Percentiles rank a stretch among this genome's conserved stretches.
Conservation (phyloP, 2,797 vertebrate species). For the Percopsis omiscomaycus region DNA sequence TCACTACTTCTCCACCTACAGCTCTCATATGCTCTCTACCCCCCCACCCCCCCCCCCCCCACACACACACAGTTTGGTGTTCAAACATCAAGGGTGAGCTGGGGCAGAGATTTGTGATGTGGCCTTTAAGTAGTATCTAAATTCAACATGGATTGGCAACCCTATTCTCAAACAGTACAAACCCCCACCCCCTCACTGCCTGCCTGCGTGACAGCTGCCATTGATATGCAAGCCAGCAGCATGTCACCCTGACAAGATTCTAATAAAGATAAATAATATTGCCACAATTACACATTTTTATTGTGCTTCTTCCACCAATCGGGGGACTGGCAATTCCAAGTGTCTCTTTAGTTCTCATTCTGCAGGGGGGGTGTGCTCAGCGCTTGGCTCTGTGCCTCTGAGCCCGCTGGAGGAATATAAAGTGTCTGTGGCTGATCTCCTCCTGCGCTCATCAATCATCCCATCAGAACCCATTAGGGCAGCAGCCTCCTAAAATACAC, state of each 20-base stretch:
- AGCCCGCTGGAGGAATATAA: conserved; percentile 75
- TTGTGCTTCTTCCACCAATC: conserved; percentile 70
- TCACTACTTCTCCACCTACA: too few species aligned
- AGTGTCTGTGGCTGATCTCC: conserved; percentile 75
- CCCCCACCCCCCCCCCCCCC: too few species aligned
- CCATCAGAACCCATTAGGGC: conserved; percentile 78
- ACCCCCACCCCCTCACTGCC: neutral
- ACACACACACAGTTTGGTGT: too few species aligned
- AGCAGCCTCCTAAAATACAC: conserved; percentile 67
- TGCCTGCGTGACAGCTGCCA: conserved; percentile 51
- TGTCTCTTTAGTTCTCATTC: conserved; percentile 63
- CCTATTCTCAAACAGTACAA: neutral
- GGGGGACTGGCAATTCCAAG: conserved; percentile 64
- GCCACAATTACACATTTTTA: conserved; percentile 74
- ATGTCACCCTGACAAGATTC: conserved; percentile 77
- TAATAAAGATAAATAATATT: conserved; percentile 84
- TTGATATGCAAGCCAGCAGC: conserved; percentile 71
- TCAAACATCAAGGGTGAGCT: too few species aligned
- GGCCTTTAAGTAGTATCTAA: too few species aligned
- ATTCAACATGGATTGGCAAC: neutral
- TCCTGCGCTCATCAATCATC: conserved; percentile 79
- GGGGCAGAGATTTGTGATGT: too few species aligned
- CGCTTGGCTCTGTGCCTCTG: conserved; percentile 63
- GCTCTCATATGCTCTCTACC: too few species aligned
- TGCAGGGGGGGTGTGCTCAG: conserved; percentile 27